Evolutionary conservation across 2,113 vertebrate species (phyloP), one percentile per base, ranked within the genome.

Genomic region (Emydocephalus ijimae): DNA sequence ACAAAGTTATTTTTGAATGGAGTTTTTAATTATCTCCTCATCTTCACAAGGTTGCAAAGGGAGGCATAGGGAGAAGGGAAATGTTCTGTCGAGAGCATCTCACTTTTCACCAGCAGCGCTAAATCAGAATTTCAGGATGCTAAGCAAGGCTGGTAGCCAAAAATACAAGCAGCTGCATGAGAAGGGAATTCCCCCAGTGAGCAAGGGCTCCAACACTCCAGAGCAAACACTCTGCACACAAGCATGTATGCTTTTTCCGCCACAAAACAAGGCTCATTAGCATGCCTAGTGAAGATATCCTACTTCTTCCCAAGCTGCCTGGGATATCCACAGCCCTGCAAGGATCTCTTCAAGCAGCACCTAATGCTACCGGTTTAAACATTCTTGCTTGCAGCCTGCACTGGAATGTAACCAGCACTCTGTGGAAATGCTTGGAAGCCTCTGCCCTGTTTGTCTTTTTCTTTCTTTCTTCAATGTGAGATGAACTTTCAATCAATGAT

Each of bases 151-250:
- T 90, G 88, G 81, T 91, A 21, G 94, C 93, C 92, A 95, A 96
- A 95, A 94, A 94, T 21, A 91, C 87, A 96, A 95, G 93, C 96
- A 96, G 96, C 95, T 95, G 96, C 96, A 93, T 87, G 91, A 94
- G 89, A 87, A 86, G 94, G 96, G 96, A 97, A 97, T 97, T 97
- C 95, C 96, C 96, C 89, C 93, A 81, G 9, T 81, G n/a, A 81
- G n/a, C 69, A 39, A 74, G 34, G n/a, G 69, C 69, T 74, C n/a
- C 15, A 39, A 39, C 69, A 20, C 69, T 81, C 34, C 69, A 81
- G 93, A 94, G 50, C 87, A 94, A 93, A 93, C 0, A 52, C 0
- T 55, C 85, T 90, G 92, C 45, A 91, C 92, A 89, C 23, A 57
- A 91, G 48, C 89, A 55, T 23, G 94, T 93, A 50, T 50, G 48